Conservation (phyloP, 2,797 vertebrate genomes). For the Sebastes oblongus region DNA sequence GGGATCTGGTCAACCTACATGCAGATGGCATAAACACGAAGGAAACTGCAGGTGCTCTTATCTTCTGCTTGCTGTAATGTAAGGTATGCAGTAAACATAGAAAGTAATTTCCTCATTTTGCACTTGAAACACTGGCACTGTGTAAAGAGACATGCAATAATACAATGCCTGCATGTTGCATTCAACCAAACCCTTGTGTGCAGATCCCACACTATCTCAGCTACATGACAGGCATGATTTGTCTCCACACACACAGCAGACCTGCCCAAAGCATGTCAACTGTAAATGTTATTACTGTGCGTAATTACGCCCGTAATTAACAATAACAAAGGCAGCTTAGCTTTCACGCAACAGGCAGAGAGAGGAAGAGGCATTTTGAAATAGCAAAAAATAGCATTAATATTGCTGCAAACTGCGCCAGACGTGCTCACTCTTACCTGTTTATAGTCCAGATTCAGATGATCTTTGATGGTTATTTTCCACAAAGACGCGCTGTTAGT, state of each 20-base stretch:
- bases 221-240: slow-evolving; percentile 1
- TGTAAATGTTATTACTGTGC: slow-evolving; percentile 3
- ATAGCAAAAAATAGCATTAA: background rate
- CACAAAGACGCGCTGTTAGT: background rate
- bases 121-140: background rate
- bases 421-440: slow-evolving; percentile 66
- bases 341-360: slow-evolving; percentile 53
- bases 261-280: background rate
- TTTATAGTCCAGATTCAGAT: background rate
- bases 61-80: background rate
- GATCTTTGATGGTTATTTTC: slow-evolving; percentile 19
- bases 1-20: background rate
- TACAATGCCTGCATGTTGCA: background rate
- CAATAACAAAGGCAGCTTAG: slow-evolving; percentile 9
- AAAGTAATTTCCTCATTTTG: background rate
- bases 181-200: background rate
- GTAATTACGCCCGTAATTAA: slow-evolving; percentile 3
- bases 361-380: background rate
- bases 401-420: slow-evolving; percentile 51
- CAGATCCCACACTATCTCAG: background rate
- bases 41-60: slow-evolving; percentile 10
- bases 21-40: slow-evolving; percentile 3
- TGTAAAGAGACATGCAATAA: background rate
- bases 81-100: background rate
- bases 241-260: background rate